Base-by-base conservation (phyloP, 2,113 vertebrate genomes). In the Zosterops lateralis region DNA sequence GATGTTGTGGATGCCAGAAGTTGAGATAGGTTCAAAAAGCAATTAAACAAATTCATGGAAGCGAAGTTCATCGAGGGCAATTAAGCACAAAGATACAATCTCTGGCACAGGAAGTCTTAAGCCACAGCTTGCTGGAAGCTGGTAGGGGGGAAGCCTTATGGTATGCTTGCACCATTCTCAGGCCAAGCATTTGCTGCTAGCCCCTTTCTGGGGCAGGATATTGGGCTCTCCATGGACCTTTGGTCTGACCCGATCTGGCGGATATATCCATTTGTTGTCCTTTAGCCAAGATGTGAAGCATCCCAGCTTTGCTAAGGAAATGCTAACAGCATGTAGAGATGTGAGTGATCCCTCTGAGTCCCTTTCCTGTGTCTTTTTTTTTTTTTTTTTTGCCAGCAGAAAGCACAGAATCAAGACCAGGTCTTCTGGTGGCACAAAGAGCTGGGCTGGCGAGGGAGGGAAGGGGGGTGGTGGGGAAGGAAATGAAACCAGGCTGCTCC, bases 11-110 rank as follows among this genome's bases (percentile, higher is more conserved):
- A 94, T 96, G 93, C 92, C 93, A 96, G 83, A 96, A 96, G 92
- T 86, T 24, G 53, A 95, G 90, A 93, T 96, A 71, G 93, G 90
- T 96, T 96, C 82, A 92, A 86, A 96, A 96, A 94, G 90, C 92
- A 96, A 96, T 96, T 95, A 96, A 94, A 95, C 90, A 94, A 96
- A 96, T 94, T 95, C 93, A 88, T 96, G 95, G 93, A 94, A 96
- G 93, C 47, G 51, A 95, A 95, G 93, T 96, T 96, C 95, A 96
- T 96, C 51, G 51, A 84, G 95, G 96, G 95, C 93, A 95, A 96
- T 96, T 96, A 96, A 96, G 89, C 93, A 80, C 88, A 74, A 88
- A 92, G 95, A 96, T 96, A 96, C 75, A 80, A 95, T 96, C 96
- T 96, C 88, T 96, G 96, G 92, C 90, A 80, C 93, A 95, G 95